Evolutionary conservation across 1,140 invertebrate species (phyloP), one percentile per base, ranked within the genome.

Genomic region (Diorhabda elongata): DNA sequence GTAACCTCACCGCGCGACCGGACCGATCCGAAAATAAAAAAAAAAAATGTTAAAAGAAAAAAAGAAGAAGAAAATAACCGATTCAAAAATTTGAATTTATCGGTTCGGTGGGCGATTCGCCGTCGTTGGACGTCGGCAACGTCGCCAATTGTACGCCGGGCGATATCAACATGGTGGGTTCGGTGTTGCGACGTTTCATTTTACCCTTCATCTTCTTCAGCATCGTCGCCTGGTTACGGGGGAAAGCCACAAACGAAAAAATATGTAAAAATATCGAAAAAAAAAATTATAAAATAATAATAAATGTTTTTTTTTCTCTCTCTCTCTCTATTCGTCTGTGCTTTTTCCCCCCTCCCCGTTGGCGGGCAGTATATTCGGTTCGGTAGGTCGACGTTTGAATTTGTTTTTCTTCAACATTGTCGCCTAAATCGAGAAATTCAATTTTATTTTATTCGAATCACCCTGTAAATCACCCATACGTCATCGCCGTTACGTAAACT

Each of bases 361-460:
- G 80, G 88, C 85, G 75, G 89, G 87, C 75, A 87, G 85, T 81
- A 92, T 91, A 79, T 90, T 90, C 76, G 91, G 90, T 85, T 93
- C 91, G 73, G 93, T 95, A 83, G 94, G 92, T 75, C 93, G 89
- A 79, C 93, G 87, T 86, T 94, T 95, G 86, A 95, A 94, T 88
- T 97, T 97, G 86, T 88, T 95, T 91, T 96, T 95, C 90, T 95
- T 94, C 86, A 96, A 88, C 90, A 93, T 93, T 80, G 91, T 93
- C 82, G 91, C 91, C 89, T 90, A 87, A 64, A 75, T 72, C 56
- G 61, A 68, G 42, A 44, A 68, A 52, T 68, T 26, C 26, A 26
- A 26, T 26, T 26, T 26, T 26, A 26, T 26, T 26, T 26, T 26
- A 26, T 26, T 26, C 26, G 26, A 26, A 26, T 26, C 26, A 26